phyloP scores from a whole-genome alignment of 1,140 invertebrate species.

The Heliconius melpomene region DNA sequence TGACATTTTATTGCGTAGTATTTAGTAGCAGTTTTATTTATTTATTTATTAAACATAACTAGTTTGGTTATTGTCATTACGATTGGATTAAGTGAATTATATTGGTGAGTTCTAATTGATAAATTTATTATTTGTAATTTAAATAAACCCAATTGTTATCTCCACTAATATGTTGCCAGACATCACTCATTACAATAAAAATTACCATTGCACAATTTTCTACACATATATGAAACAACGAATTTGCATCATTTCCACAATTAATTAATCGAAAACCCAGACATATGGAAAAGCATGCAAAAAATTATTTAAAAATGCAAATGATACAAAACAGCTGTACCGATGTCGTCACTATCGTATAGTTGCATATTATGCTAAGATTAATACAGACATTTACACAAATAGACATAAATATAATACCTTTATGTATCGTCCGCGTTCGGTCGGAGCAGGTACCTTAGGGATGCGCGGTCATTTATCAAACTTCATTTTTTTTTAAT shows the following conservation, averaged over 20 bases:
- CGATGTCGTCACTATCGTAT: conserved; percentile 11
- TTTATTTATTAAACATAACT: conserved; percentile 21
- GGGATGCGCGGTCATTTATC: conserved; percentile 64
- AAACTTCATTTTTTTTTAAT: conserved; percentile 54
- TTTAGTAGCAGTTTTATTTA: conserved; percentile 18
- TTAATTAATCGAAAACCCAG: background rate
- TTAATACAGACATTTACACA: conserved; percentile 72
- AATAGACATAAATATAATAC: conserved; percentile 56
- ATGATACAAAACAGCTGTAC: conserved; percentile 45
- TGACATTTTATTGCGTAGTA: conserved; percentile 28
- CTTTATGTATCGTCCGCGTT: background rate
- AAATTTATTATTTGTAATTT: background rate
- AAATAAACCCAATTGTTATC: background rate
- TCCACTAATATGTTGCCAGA: background rate
- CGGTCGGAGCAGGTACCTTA: conserved; percentile 62
- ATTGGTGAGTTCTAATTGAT: conserved; percentile 37
- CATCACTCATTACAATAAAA: background rate
- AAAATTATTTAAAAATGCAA: conserved; percentile 46
- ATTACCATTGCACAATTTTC: background rate
- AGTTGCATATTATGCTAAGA: conserved; percentile 51
- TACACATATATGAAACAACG: background rate
- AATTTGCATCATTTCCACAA: background rate
- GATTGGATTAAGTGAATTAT: conserved; percentile 38
- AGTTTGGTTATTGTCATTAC: background rate
- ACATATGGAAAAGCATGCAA: background rate